Percentiles rank a stretch among this genome's conserved stretches.
phyloP scores from a whole-genome alignment of 2,888 invertebrate species.

The Iselma pallidipennis region DNA sequence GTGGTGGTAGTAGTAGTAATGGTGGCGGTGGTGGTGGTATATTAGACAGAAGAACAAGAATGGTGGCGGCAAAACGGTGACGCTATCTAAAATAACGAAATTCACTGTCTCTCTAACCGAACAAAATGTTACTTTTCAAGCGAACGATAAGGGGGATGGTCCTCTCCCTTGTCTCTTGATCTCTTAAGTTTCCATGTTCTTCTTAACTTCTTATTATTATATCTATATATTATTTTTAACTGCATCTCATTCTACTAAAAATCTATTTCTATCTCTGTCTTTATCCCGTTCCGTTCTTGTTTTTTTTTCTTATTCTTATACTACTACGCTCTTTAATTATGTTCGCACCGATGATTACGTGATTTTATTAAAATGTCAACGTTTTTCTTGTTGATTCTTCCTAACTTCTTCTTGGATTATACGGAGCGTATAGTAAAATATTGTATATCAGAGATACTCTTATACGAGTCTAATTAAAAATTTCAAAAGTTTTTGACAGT shows the following conservation, averaged over 20 bases:
- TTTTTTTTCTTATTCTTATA: constrained; percentile 19
- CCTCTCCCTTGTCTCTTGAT: neutral
- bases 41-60: constrained; percentile 8
- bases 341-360: constrained; percentile 29
- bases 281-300: neutral
- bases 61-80: neutral
- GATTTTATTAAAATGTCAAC: constrained; percentile 35
- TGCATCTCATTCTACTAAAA: constrained; percentile 13
- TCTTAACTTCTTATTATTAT: constrained; percentile 6
- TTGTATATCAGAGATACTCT: no score
- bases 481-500: no score
- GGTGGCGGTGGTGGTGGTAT: constrained; percentile 8
- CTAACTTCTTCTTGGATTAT: constrained; percentile 10
- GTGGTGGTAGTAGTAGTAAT: neutral
- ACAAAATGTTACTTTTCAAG: neutral
- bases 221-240: constrained; percentile 24
- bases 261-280: neutral
- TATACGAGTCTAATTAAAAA: no score
- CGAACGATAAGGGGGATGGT: neutral
- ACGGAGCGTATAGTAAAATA: neutral
- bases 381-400: constrained; percentile 27
- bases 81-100: constrained; percentile 22
- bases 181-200: neutral
- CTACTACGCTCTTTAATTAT: constrained; percentile 22
- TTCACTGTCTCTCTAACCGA: neutral